Percentiles rank a stretch among this genome's conserved stretches.
Conservation (phyloP, 2,888 invertebrate genomes). For the Empis stercorea region DNA sequence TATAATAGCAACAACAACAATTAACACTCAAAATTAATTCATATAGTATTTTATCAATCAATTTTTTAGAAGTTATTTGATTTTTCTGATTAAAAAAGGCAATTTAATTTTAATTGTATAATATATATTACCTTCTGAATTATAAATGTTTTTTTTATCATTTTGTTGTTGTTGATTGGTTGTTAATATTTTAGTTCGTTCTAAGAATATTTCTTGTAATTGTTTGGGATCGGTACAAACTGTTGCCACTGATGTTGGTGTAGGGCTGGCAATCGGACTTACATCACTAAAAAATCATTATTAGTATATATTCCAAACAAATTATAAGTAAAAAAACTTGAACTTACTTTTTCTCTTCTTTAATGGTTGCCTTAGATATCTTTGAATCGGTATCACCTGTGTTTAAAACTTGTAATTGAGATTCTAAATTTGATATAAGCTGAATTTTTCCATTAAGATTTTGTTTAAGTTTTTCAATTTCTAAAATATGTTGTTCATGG, state of each 20-base stretch:
- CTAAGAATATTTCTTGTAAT: conserved; percentile 61
- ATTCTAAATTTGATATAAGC: conserved; percentile 72
- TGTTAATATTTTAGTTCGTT: conserved; percentile 57
- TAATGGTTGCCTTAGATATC: background rate
- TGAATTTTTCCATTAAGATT: conserved; percentile 77
- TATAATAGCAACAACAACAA: no score
- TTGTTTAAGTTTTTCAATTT: conserved; percentile 80
- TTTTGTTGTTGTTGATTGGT: conserved; percentile 14
- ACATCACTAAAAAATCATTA: conserved; percentile 48
- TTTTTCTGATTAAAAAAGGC: no score
- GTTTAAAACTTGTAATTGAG: conserved; percentile 60
- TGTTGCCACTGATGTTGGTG: conserved; percentile 43
- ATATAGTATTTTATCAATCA: no score
- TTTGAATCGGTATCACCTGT: conserved; percentile 13
- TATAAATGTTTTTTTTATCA: no score
- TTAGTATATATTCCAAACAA: background rate
- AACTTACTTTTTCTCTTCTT: conserved; percentile 9
- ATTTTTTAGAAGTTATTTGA: no score
- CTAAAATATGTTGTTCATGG: conserved; percentile 77
- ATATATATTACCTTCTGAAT: no score
- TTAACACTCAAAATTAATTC: no score
- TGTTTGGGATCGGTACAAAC: conserved; percentile 43
- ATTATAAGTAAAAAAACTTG: conserved; percentile 2
- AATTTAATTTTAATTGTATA: no score
- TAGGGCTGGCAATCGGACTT: conserved; percentile 39